Percentiles rank a stretch among this genome's conserved stretches.
Conservation (phyloP, 1,140 invertebrate species). For the Sitophilus oryzae region DNA sequence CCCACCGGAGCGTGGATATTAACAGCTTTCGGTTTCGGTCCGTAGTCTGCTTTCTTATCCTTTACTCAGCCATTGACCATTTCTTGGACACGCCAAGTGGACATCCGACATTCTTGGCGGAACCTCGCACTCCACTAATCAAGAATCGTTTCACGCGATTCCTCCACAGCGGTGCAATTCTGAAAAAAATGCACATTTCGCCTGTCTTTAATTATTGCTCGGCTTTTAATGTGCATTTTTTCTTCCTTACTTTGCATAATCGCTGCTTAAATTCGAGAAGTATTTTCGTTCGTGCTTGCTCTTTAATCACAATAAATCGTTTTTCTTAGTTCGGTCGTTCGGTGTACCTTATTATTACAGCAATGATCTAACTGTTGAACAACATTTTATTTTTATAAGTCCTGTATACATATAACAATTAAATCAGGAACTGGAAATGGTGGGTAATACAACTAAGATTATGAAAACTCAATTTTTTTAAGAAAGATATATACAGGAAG, state of each 20-base stretch:
- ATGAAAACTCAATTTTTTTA: no score
- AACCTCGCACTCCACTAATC: slow-evolving; percentile 26
- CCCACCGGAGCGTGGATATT: slow-evolving; percentile 28
- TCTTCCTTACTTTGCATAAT: slow-evolving; percentile 18
- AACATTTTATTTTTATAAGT: no score
- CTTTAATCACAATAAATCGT: no score
- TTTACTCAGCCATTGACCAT: slow-evolving; percentile 25
- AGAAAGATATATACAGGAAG: no score
- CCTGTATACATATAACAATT: no score
- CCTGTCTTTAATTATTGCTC: slow-evolving; percentile 23
- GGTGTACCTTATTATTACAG: no score
- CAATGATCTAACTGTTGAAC: no score
- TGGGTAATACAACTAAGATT: no score
- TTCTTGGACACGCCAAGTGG: slow-evolving; percentile 29
- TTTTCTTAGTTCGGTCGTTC: no score
- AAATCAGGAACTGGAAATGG: no score
- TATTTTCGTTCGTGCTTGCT: no score
- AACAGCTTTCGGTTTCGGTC: slow-evolving; percentile 30
- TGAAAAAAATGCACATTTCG: slow-evolving; percentile 26
- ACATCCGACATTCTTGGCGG: slow-evolving; percentile 27
- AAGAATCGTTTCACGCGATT: slow-evolving; percentile 25
- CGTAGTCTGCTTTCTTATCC: slow-evolving; percentile 29
- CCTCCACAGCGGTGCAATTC: slow-evolving; percentile 17
- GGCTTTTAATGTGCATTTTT: slow-evolving; percentile 25
- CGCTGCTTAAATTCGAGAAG: slow-evolving; percentile 20